phyloP scores from a whole-genome alignment of 2,888 invertebrate species.

The Bugulina stolonifera region DNA sequence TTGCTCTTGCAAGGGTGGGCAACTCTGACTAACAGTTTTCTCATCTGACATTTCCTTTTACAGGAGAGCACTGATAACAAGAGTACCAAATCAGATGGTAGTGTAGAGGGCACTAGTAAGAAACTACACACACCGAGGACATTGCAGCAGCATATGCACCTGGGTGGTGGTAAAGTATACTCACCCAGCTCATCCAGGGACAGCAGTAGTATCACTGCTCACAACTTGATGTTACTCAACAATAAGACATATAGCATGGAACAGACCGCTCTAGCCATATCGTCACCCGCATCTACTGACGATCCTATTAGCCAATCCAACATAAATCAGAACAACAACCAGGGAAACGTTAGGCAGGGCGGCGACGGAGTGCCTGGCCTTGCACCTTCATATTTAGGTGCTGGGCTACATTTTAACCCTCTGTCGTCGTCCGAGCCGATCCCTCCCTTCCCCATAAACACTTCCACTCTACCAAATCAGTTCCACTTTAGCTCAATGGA shows the following conservation, averaged over 20 bases:
- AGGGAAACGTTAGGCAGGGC: constrained; percentile 26
- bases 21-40: no score
- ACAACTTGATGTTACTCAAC: background rate
- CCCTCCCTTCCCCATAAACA: background rate
- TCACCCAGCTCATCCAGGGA: background rate
- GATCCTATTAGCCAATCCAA: constrained; percentile 17
- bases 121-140: no score
- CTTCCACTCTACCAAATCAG: background rate
- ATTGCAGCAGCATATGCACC: constrained; percentile 22
- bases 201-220: background rate
- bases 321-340: constrained; percentile 22
- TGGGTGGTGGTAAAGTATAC: constrained; percentile 19
- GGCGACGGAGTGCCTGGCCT: background rate
- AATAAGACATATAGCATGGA: constrained; percentile 23
- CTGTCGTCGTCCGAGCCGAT: constrained; percentile 25
- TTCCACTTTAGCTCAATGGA: background rate
- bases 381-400: background rate
- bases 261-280: background rate
- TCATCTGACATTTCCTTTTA: background rate
- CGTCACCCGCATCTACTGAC: background rate
- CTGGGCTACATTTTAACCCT: background rate
- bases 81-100: background rate
- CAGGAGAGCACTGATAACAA: background rate
- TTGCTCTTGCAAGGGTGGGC: no score
- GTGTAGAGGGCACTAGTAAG: background rate